phyloP scores from a whole-genome alignment of 1,140 invertebrate genomes.

The Brachystomella parvula region DNA sequence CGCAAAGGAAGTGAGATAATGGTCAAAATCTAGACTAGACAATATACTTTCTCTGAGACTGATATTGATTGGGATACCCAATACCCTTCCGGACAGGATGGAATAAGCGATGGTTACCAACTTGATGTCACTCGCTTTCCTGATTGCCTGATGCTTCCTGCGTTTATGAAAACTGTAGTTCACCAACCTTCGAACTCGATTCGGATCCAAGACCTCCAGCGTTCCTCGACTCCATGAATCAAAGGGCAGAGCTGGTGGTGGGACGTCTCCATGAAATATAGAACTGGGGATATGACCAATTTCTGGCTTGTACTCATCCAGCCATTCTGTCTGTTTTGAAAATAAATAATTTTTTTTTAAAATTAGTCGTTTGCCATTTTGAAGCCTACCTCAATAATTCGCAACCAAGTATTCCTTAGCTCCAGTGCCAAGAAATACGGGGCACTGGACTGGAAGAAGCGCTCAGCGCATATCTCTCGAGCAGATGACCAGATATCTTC shows the following conservation, averaged over 20 bases:
- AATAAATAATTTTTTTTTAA: background rate
- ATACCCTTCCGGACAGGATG: no score
- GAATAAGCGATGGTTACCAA: no score
- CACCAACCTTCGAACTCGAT: background rate
- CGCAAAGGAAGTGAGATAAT: no score
- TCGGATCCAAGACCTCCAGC: background rate
- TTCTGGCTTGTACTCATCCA: slow-evolving; percentile 5
- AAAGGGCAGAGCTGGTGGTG: background rate
- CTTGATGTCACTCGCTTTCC: no score
- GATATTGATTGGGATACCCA: no score
- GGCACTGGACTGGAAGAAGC: background rate
- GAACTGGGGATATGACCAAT: background rate
- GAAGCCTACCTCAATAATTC: slow-evolving; percentile 1
- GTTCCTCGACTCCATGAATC: slow-evolving; percentile 4
- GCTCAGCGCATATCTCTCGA: background rate
- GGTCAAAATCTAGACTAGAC: no score
- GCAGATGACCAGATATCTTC: background rate
- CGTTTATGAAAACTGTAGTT: no score
- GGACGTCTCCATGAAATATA: background rate
- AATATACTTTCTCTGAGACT: no score
- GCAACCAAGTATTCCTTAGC: background rate
- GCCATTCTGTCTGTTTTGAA: background rate
- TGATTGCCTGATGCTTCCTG: no score
- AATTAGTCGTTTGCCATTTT: background rate
- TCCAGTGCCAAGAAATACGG: background rate